Evolutionary conservation across 1,140 invertebrate species (phyloP), one percentile per base, ranked within the genome.

Genomic region (Apocrypta bakeri): DNA sequence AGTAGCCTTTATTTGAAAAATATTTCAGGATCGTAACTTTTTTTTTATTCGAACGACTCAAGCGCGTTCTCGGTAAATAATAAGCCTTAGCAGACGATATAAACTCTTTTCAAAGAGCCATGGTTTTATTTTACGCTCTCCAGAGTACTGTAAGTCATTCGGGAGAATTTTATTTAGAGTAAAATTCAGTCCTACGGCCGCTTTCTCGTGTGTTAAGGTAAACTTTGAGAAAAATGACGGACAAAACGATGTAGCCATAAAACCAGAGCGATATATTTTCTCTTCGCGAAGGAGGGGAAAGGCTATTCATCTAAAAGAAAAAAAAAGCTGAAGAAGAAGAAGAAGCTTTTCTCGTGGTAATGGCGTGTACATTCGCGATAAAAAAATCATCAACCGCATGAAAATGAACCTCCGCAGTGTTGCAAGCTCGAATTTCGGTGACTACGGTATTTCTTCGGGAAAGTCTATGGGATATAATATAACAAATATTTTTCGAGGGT

Each of bases 351-450:
- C 80, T 73, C 78, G 72, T 77, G 83, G 85, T 83, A 80, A 84
- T 83, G 64, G 83, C 76, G 56, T 79, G 82, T 79, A 79, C 48
- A 79, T 27, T 75, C 63, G 71, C 76, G 77, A 83, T 83, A 80
- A 83, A 83, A 83, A 80, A 83, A 83, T 83, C 77, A 79, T 83
- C 77, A 79, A 79, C 77, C 77, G n/a, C 63, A 78, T 78, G 72
- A 83, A 83, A 83, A 83, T 83, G 77, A 75, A 83, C 63, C 29
- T 37, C 27, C 48, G 25, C 12, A 6, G 63, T 1, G 27, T 66
- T 7, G n/a, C 63, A 17, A 37, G 33, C 63, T 29, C 12, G 24
- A 2, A 17, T 27, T 56, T 17, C 9, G 63, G 63, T 24, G 63
- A 14, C 27, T 2, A 17, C 66, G 27, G n/a, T 71, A 71, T 71